Base-by-base conservation (phyloP, 2,113 vertebrate species). In the Odontesthes bonariensis region DNA sequence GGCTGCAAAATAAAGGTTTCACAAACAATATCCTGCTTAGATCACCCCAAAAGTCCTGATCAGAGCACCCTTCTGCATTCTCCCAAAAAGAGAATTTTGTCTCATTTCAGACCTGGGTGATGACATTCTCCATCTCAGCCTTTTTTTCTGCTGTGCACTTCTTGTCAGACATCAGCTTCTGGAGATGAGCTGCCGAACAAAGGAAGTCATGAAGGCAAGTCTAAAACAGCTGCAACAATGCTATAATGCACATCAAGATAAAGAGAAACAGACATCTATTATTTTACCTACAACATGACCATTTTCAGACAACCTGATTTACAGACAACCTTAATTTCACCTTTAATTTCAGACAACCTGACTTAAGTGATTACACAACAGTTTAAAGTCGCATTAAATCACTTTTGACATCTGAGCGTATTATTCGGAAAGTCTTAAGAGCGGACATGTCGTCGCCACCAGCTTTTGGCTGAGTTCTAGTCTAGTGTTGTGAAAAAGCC, bases 131-230 rank as follows among this genome's bases (percentile, higher is more conserved):
- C 98, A 99, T 99, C 90, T 98, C 97, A 27, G 93, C 86, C 75
- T 97, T 99, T 87, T 96, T 99, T 82, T 98, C 96, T 20, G 93
- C 94, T 0, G 95, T 38, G 77, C 97, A 99, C 77, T 99, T 99
- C 93, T 99, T 99, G 86, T 99, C 98, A 53, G 97, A 96, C 97
- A 98, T 98, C 77, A 99, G 78, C 81, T 99, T 99, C 91, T 99
- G 96, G 70, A 99, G 95, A 75, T 98, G 97, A 82, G 97, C 98
- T 99, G 65, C 0, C 54, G 11, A 42, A 77, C 27, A 73, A 16
- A 72, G 2, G 46, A 54, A 27, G 33, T 46, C 14, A 46, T 16
- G 4, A 46, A 46, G 46, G 12, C 46, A 47, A 47, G 12, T 19
- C 46, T 38, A 47, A 17, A 47, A 17, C 14, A 68, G 17, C 38